These are phyloP conservation scores for Merluccius polli DNA, from an alignment of 2,797 vertebrate species.

Conservation along the genomic window DNA sequence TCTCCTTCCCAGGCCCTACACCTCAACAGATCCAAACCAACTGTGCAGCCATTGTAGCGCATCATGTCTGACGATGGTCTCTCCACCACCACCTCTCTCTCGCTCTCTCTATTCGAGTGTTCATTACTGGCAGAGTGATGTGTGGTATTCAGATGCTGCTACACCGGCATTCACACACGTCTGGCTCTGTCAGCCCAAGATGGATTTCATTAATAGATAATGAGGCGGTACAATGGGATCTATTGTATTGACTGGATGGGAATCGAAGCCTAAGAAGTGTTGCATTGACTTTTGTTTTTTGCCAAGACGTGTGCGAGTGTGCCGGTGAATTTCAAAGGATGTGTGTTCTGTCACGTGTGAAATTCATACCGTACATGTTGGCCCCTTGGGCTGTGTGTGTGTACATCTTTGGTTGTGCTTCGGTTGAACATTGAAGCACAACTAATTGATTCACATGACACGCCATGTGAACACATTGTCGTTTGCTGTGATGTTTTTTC, in stretches of 20 bases:
- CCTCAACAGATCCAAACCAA: constrained; percentile 10
- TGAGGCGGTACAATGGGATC: constrained; percentile 8
- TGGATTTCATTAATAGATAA: constrained; percentile 35
- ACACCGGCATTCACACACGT: constrained; percentile 48
- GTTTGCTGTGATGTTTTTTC: neutral
- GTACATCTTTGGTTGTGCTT: neutral
- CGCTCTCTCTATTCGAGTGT: constrained; percentile 30
- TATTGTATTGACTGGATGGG: constrained; percentile 16
- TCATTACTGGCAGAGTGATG: constrained; percentile 22
- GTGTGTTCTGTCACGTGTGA: constrained; percentile 37
- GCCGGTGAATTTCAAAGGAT: constrained; percentile 23
- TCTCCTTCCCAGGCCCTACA: constrained; percentile 24
- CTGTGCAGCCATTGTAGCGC: constrained; percentile 7
- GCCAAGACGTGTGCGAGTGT: constrained; percentile 41
- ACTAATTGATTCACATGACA: neutral
- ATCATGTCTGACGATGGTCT: constrained; percentile 37
- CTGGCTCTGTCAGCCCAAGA: constrained; percentile 26
- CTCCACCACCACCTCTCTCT: neutral
- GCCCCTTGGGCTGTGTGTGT: neutral
- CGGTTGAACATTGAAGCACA: neutral
- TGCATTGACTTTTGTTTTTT: neutral
- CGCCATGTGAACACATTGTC: too few species aligned
- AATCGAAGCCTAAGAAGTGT: constrained; percentile 2
- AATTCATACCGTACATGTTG: neutral
- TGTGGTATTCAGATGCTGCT: constrained; percentile 30